Conservation (phyloP, 2,888 invertebrate genomes). For the Podotricha telesiphe region DNA sequence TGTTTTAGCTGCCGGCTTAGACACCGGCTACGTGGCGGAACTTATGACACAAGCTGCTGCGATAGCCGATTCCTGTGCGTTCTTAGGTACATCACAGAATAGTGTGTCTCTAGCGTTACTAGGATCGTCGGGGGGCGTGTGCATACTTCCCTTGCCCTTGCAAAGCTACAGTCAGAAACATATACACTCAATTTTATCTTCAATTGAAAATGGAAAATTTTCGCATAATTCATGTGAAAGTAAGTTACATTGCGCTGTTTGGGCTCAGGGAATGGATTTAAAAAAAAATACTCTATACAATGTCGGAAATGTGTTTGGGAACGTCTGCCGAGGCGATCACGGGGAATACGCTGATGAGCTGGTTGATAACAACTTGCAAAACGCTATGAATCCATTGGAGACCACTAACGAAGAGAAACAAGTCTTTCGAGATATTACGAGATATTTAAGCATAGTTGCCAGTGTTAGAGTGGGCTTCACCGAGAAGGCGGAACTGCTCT, state of each 20-base stretch:
- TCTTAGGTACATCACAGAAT: slow-evolving; percentile 59
- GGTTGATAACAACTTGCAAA: slow-evolving; percentile 61
- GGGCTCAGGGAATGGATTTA: slow-evolving; percentile 73
- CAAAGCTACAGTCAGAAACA: slow-evolving; percentile 68
- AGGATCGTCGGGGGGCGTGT: slow-evolving; percentile 67
- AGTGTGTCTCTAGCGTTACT: slow-evolving; percentile 57
- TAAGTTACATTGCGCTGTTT: slow-evolving; percentile 65
- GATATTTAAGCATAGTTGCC: slow-evolving; percentile 65
- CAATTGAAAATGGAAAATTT: slow-evolving; percentile 66
- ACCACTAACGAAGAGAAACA: slow-evolving; percentile 56
- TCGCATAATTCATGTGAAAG: slow-evolving; percentile 52
- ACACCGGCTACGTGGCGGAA: slow-evolving; percentile 63
- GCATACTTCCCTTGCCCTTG: slow-evolving; percentile 66
- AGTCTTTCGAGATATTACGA: slow-evolving; percentile 57
- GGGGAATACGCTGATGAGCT: slow-evolving; percentile 67
- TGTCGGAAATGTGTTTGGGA: slow-evolving; percentile 68
- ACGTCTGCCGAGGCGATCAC: slow-evolving; percentile 66
- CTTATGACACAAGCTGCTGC: slow-evolving; percentile 66
- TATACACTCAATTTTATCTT: slow-evolving; percentile 56
- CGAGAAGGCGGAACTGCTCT: slow-evolving; percentile 56
- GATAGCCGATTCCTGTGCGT: slow-evolving; percentile 59
- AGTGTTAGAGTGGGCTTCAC: slow-evolving; percentile 62
- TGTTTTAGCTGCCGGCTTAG: slow-evolving; percentile 62
- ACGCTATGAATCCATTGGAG: slow-evolving; percentile 53
- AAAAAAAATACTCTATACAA: slow-evolving; percentile 67